Conservation (phyloP, 2,797 vertebrate genomes). For the Helicolenus hilgendorfi region DNA sequence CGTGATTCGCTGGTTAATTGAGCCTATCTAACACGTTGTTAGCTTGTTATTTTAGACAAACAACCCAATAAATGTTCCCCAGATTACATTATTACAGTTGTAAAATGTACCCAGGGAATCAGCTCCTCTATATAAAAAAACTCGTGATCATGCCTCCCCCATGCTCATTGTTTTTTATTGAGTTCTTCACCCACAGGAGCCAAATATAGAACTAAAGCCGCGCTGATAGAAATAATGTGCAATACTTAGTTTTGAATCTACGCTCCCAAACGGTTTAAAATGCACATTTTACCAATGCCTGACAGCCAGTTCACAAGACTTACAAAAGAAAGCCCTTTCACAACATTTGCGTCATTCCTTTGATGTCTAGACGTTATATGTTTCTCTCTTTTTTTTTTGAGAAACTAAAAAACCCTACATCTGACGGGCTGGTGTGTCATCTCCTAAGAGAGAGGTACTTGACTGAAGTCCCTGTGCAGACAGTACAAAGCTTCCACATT, state of each 20-base stretch:
- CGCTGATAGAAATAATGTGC: constrained; percentile 76
- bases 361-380: constrained; percentile 82
- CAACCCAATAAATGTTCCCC: constrained; percentile 83
- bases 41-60: constrained; percentile 83
- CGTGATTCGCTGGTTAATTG: constrained; percentile 79
- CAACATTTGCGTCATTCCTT: constrained; percentile 88
- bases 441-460: constrained; percentile 84
- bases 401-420: constrained; percentile 72
- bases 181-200: constrained; percentile 72
- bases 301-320: constrained; percentile 81
- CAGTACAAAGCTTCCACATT: constrained; percentile 83
- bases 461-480: constrained; percentile 86
- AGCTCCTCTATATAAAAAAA: constrained; percentile 60
- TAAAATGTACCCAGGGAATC: constrained; percentile 80
- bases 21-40: constrained; percentile 74
- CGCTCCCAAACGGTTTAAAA: constrained; percentile 73
- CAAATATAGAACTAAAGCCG: constrained; percentile 74
- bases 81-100: constrained; percentile 82
- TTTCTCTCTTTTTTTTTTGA: constrained; percentile 50
- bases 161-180: constrained; percentile 74
- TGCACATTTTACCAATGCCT: constrained; percentile 76
- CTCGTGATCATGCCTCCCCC: constrained; percentile 60
- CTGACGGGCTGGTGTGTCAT: constrained; percentile 82
- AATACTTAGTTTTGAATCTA: constrained; percentile 72
- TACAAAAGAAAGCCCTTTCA: constrained; percentile 86